A percentile compares a stretch with the other conserved stretches of the same genome.
phyloP scores from a whole-genome alignment of 37 sponge, comb jelly and placozoan genomes.

The Beroe ovata region DNA sequence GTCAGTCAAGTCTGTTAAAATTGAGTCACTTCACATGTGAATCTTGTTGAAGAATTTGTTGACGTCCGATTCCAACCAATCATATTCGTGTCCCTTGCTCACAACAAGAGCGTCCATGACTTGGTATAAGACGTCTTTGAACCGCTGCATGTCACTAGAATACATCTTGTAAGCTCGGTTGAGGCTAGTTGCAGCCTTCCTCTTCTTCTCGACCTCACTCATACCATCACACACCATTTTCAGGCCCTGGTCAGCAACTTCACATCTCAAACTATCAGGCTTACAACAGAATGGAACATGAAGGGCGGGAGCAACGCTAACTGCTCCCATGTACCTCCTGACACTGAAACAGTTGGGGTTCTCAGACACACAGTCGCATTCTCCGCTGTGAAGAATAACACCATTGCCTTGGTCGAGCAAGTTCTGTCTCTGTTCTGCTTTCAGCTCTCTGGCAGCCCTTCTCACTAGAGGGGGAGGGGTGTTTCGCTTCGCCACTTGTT shows the following conservation, averaged over 20 bases:
- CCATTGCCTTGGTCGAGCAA: not conserved
- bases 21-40: too few species aligned
- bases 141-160: not conserved
- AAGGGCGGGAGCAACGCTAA: not conserved
- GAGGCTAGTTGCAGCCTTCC: not conserved
- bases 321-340: not conserved
- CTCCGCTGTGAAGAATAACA: not conserved
- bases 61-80: not conserved
- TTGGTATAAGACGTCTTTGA: not conserved
- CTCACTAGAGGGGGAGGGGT: not conserved
- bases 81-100: not conserved
- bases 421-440: not conserved
- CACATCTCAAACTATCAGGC: not conserved
- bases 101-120: not conserved
- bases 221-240: not conserved
- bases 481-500: not conserved
- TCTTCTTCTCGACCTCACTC: not conserved
- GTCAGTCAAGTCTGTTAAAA: too few species aligned
- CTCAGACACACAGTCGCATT: not conserved
- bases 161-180: not conserved
- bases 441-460: not conserved
- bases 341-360: not conserved
- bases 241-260: not conserved
- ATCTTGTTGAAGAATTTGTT: too few species aligned
- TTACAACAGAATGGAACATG: not conserved